Conservation (phyloP, 2,797 vertebrate species). For the Sebastes steindachneri region DNA sequence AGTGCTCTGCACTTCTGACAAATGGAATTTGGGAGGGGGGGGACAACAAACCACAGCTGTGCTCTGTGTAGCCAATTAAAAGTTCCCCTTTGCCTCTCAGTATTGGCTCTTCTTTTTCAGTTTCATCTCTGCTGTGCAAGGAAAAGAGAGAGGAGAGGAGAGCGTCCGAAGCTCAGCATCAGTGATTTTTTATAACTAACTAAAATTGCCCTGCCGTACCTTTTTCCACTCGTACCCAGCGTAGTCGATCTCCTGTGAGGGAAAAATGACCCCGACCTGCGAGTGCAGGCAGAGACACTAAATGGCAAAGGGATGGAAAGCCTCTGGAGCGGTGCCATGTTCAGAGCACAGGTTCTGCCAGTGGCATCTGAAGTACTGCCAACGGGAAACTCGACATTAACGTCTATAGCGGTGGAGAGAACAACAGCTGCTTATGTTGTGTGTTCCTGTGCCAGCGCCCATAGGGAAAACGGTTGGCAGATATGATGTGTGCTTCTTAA, state of each 20-base stretch:
- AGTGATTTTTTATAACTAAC: constrained; percentile 44
- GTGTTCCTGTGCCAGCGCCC: constrained; percentile 52
- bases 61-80: constrained; percentile 75
- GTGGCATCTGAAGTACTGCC: constrained; percentile 65
- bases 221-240: constrained; percentile 11
- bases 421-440: constrained; percentile 66
- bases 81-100: constrained; percentile 62
- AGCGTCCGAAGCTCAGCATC: constrained; percentile 37
- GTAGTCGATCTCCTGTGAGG: neutral
- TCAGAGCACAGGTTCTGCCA: constrained; percentile 44
- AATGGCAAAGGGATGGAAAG: constrained; percentile 31
- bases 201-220: constrained; percentile 17
- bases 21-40: constrained; percentile 52
- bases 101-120: constrained; percentile 43
- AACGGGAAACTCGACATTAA: constrained; percentile 57
- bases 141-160: constrained; percentile 34
- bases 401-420: constrained; percentile 44
- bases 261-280: constrained; percentile 26
- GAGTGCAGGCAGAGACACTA: constrained; percentile 17
- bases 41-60: constrained; percentile 65
- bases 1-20: constrained; percentile 61
- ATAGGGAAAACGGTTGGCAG: constrained; percentile 34
- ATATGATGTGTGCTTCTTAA: constrained; percentile 39
- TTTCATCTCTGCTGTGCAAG: constrained; percentile 29
- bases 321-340: constrained; percentile 57